Evolutionary conservation across 2,888 invertebrate genomes (phyloP).

Genomic region (Auanema freiburgensis): DNA sequence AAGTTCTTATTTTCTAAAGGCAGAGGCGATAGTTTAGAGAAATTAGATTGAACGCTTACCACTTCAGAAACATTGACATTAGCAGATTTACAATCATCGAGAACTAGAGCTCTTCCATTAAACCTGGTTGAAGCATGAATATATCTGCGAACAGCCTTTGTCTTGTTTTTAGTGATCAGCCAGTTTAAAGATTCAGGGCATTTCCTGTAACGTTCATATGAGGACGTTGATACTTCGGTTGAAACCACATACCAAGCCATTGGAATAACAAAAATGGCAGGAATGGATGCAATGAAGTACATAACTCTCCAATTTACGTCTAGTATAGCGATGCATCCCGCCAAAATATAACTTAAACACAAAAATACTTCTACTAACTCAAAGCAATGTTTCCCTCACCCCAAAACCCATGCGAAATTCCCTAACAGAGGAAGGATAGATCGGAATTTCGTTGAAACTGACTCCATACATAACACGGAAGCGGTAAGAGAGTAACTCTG

Average conservation of each 20-base stretch:
- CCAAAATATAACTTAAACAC: constrained; percentile 53
- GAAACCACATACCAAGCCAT: constrained; percentile 40
- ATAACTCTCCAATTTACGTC: constrained; percentile 51
- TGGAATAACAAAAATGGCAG: constrained; percentile 49
- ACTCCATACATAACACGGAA: constrained; percentile 41
- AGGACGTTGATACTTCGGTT: background rate
- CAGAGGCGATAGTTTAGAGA: constrained; percentile 15
- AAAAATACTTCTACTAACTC: background rate
- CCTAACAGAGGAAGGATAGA: constrained; percentile 38
- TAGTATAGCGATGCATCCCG: constrained; percentile 51
- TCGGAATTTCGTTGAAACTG: constrained; percentile 43
- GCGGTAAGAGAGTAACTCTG: constrained; percentile 36
- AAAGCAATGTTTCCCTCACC: too few species aligned
- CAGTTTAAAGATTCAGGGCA: constrained; percentile 58
- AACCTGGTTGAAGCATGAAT: constrained; percentile 38
- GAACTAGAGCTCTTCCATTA: constrained; percentile 38
- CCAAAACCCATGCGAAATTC: too few species aligned
- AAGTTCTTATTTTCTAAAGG: constrained; percentile 16
- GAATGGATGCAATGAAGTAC: constrained; percentile 52
- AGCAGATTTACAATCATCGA: constrained; percentile 21
- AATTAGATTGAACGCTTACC: background rate
- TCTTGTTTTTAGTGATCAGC: constrained; percentile 52
- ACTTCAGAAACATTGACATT: background rate
- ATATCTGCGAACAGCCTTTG: constrained; percentile 43
- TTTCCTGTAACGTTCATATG: constrained; percentile 12